phyloP scores from a whole-genome alignment of 2,797 vertebrate species.

The Pipistrellus pygmaeus region DNA sequence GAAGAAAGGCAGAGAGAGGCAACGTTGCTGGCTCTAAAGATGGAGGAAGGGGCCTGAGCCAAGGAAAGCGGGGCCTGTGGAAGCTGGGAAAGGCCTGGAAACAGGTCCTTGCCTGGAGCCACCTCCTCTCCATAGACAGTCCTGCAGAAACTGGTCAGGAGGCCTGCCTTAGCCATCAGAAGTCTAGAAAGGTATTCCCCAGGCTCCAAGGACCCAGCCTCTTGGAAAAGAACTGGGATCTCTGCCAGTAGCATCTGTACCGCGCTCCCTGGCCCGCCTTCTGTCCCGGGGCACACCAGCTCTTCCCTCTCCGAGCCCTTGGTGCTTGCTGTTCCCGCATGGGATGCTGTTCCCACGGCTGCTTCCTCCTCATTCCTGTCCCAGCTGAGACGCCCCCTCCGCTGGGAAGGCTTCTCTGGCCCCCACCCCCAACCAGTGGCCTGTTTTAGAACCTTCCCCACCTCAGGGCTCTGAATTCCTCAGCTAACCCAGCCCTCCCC shows the following conservation, averaged over 20 bases:
- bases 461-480: neutral
- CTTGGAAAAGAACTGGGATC: neutral
- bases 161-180: neutral
- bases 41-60: neutral
- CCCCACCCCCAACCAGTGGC: neutral
- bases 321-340: neutral
- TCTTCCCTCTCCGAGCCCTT: neutral
- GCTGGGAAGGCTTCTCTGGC: neutral
- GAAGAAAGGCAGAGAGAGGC: no score
- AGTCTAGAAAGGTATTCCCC: neutral
- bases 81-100: neutral
- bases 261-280: neutral
- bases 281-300: neutral
- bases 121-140: neutral
- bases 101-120: no score
- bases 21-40: neutral
- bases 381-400: neutral
- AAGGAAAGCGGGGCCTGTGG: neutral
- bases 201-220: neutral
- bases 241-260: neutral
- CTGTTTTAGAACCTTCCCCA: neutral
- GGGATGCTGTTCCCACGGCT: neutral
- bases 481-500: neutral
- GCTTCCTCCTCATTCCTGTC: neutral
- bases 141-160: neutral